Conservation (phyloP, 1,140 invertebrate genomes). For the Trichonephila clavipes region DNA sequence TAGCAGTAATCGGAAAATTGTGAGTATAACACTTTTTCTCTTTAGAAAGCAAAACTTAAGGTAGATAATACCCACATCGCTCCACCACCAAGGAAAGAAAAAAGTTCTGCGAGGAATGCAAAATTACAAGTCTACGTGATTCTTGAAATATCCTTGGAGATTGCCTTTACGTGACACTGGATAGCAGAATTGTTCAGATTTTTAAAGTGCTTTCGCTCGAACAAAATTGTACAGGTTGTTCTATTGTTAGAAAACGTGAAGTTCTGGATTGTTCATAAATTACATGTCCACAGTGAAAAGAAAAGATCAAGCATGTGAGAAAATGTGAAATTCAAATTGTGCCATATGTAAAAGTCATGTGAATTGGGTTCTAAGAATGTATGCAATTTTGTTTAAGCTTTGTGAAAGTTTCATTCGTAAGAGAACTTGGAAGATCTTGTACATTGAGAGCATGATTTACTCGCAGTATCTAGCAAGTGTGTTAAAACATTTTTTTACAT, state of each 20-base stretch:
- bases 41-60: background rate
- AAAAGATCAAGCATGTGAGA: background rate
- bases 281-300: background rate
- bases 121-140: background rate
- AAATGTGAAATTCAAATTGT: background rate
- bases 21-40: background rate
- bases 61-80: too few relatives aligned
- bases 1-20: too few relatives aligned
- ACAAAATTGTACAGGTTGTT: background rate
- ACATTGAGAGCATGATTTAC: too few relatives aligned
- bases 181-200: background rate
- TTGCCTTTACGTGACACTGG: background rate
- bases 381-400: too few relatives aligned
- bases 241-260: background rate
- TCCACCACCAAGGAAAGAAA: background rate
- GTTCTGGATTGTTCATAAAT: background rate
- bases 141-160: background rate
- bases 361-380: too few relatives aligned
- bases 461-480: too few relatives aligned
- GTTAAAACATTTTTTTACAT: too few relatives aligned
- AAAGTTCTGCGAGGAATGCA: background rate
- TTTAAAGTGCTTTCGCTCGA: background rate
- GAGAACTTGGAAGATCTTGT: too few relatives aligned
- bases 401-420: too few relatives aligned
- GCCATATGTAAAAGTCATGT: too few relatives aligned